phyloP scores from a whole-genome alignment of 2,797 vertebrate genomes.

The Erethizon dorsatum region DNA sequence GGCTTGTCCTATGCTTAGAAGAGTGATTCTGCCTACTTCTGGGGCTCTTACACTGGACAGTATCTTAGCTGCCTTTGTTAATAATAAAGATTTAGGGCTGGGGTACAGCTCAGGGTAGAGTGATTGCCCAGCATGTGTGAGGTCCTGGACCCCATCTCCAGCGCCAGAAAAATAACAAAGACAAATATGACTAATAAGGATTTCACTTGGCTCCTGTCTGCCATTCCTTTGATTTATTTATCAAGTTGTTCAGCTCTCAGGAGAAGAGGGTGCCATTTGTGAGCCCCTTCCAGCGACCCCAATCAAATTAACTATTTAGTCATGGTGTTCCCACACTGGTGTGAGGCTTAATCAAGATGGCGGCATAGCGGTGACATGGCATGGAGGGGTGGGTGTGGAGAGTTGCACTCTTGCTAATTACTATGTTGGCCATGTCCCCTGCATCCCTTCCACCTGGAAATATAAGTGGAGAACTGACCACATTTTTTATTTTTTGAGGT shows the following conservation, averaged over 20 bases:
- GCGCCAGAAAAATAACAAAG: not conserved
- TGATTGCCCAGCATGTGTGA: not conserved
- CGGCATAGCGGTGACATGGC: accelerated
- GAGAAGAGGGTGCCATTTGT: not conserved
- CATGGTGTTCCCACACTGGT: not conserved
- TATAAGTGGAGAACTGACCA: not conserved
- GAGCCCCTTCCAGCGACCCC: not conserved
- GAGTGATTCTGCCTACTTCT: not conserved
- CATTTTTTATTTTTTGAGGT: not conserved
- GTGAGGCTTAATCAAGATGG: not conserved
- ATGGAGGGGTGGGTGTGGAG: not conserved
- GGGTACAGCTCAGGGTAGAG: not conserved
- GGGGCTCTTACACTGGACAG: not conserved
- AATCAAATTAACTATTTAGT: not conserved
- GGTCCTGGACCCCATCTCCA: not conserved
- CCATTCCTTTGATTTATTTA: not conserved
- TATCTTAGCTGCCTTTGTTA: not conserved
- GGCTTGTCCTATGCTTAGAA: not conserved
- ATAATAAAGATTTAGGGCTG: not conserved
- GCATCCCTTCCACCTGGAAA: not conserved
- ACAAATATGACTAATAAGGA: not conserved
- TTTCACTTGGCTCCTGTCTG: not conserved
- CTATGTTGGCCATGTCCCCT: not conserved
- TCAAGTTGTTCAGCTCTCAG: not conserved
- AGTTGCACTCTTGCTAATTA: not conserved